These are phyloP conservation scores for Arothron firmamentum DNA, from an alignment of 2,113 vertebrate genomes.

Conservation along the genomic window DNA sequence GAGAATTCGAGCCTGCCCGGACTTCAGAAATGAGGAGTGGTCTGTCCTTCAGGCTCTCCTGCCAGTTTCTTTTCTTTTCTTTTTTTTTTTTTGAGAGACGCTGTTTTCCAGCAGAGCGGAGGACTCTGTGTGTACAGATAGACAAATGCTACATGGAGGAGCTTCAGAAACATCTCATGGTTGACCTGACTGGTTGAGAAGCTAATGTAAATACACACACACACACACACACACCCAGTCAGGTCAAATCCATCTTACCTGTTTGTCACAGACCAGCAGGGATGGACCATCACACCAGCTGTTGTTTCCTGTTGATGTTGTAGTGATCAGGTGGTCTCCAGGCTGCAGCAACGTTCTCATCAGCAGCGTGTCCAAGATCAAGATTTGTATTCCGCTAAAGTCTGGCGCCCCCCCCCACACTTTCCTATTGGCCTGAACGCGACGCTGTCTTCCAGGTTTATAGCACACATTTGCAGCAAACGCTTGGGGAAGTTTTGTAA, in stretches of 20 bases:
- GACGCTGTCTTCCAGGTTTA: conserved; percentile 59
- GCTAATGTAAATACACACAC: conserved; percentile 54
- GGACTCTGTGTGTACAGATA: conserved; percentile 37
- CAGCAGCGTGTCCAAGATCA: conserved; percentile 16
- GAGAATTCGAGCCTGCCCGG: conserved; percentile 34
- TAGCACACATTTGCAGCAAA: conserved; percentile 43
- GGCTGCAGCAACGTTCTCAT: conserved; percentile 6
- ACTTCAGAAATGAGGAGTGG: conserved; percentile 15
- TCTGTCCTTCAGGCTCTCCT: conserved; percentile 4
- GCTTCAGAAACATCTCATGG: conserved; percentile 36
- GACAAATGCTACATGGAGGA: conserved; percentile 16
- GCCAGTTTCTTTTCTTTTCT: background rate
- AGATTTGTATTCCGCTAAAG: conserved; percentile 20
- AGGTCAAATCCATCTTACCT: no score
- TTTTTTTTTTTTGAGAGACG: conserved; percentile 9
- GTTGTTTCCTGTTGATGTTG: conserved; percentile 10
- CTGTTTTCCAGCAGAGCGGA: conserved; percentile 25
- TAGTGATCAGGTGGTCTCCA: no score
- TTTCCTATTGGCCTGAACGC: conserved; percentile 30
- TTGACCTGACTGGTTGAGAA: conserved; percentile 19
- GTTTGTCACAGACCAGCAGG: conserved; percentile 1
- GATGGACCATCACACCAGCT: conserved; percentile 19
- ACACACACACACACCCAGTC: conserved; percentile 17
- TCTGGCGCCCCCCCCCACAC: conserved; percentile 7
- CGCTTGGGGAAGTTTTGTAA: conserved; percentile 37